These are phyloP conservation scores for Scaptomyza parva DNA, from an alignment of 2,888 invertebrate genomes.

Conservation along the genomic window DNA sequence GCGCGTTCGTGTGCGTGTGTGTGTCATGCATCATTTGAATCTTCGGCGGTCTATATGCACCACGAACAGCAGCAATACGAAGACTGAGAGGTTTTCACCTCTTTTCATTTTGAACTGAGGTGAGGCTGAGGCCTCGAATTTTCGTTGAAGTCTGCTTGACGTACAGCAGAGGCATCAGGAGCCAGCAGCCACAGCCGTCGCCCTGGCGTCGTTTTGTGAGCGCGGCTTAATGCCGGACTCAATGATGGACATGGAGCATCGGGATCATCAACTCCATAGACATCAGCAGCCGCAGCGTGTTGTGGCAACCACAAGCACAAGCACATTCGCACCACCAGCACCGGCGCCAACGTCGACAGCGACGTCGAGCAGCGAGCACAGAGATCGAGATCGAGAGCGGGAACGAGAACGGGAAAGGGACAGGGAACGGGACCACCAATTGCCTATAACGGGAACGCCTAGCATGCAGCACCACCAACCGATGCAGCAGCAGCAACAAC, in stretches of 20 bases:
- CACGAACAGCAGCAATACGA: background rate
- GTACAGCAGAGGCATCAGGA: background rate
- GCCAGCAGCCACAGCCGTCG: slow-evolving; percentile 52
- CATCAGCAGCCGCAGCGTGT: slow-evolving; percentile 56
- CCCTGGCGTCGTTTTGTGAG: slow-evolving; percentile 76
- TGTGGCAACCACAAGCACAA: slow-evolving; percentile 56
- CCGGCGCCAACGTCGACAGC: slow-evolving; percentile 39
- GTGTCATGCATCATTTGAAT: slow-evolving; percentile 10
- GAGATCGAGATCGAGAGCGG: slow-evolving; percentile 27
- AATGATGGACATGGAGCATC: slow-evolving; percentile 79
- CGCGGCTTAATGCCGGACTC: slow-evolving; percentile 78
- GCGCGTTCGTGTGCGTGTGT: slow-evolving; percentile 18
- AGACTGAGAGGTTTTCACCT: background rate
- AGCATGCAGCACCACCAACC: slow-evolving; percentile 39
- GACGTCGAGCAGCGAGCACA: slow-evolving; percentile 10
- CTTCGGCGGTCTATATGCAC: slow-evolving; percentile 1
- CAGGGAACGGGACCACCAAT: slow-evolving; percentile 36
- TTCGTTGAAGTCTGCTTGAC: slow-evolving; percentile 12
- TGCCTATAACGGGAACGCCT: slow-evolving; percentile 38
- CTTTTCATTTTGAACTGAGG: no score
- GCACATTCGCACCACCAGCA: slow-evolving; percentile 56
- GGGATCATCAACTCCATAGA: slow-evolving; percentile 72
- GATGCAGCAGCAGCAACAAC: slow-evolving; percentile 23
- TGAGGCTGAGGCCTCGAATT: slow-evolving; percentile 8
- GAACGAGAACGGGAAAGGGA: slow-evolving; percentile 4